phyloP scores from a whole-genome alignment of 2,888 invertebrate species.

The Rhagium mordax region DNA sequence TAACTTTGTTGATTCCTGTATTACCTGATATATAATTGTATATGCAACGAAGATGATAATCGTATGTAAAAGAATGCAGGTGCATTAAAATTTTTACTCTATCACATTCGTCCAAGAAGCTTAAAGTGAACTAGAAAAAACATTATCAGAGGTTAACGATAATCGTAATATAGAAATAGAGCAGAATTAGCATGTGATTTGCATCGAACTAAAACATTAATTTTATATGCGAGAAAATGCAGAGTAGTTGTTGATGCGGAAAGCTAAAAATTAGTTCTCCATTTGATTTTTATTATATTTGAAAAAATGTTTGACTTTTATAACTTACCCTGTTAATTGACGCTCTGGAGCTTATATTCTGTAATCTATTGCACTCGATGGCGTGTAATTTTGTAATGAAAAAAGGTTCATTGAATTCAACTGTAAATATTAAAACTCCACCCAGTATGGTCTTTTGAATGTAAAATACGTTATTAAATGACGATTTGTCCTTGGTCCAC shows the following conservation, averaged over 20 bases:
- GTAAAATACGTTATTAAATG: constrained; percentile 69
- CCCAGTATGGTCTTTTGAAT: constrained; percentile 80
- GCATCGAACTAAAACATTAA: too few relatives aligned
- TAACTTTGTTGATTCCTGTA: constrained; percentile 70
- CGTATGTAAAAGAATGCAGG: constrained; percentile 84
- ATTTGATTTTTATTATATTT: too few relatives aligned
- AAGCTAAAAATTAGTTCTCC: too few relatives aligned
- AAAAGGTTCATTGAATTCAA: constrained; percentile 80
- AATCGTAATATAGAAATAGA: too few relatives aligned
- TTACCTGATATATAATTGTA: constrained; percentile 77
- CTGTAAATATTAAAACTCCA: constrained; percentile 80
- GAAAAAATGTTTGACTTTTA: too few relatives aligned
- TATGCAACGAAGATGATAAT: constrained; percentile 81
- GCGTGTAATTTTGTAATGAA: constrained; percentile 80
- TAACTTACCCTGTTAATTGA: constrained; percentile 73
- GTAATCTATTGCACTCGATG: constrained; percentile 77
- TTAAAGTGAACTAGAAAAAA: constrained; percentile 73
- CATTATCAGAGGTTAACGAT: too few relatives aligned
- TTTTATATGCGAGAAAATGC: too few relatives aligned
- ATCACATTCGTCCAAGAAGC: constrained; percentile 79
- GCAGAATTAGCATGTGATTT: too few relatives aligned
- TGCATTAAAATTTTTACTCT: constrained; percentile 81
- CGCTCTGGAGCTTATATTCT: constrained; percentile 72
- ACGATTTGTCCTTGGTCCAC: constrained; percentile 59
- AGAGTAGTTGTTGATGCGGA: too few relatives aligned